These are phyloP conservation scores for Catostylus mosaicus DNA, from an alignment of 30 jellyfish, hydroid and myxozoan species.

Conservation along the genomic window DNA sequence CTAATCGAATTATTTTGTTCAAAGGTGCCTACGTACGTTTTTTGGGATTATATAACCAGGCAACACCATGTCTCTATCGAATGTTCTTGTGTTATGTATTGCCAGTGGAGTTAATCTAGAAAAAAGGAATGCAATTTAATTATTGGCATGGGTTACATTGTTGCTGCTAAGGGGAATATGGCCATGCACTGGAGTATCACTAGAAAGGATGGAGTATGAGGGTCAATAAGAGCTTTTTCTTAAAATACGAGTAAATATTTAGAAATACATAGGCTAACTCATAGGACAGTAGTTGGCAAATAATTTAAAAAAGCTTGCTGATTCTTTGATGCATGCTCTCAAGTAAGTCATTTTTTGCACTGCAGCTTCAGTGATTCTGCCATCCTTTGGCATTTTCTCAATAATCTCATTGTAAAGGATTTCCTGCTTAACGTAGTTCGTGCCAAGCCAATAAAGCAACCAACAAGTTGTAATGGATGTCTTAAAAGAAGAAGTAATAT, in stretches of 20 bases:
- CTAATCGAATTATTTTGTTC: neutral
- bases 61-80: slow-evolving; percentile 17
- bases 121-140: neutral
- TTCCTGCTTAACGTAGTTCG: slow-evolving; percentile 47
- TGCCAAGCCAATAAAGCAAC: slow-evolving; percentile 54
- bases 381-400: slow-evolving; percentile 15
- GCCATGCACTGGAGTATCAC: neutral
- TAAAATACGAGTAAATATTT: no score
- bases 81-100: neutral
- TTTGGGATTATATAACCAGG: slow-evolving; percentile 23
- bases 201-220: neutral
- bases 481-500: neutral
- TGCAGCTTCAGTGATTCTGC: slow-evolving; percentile 17
- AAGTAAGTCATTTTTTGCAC: slow-evolving; percentile 57
- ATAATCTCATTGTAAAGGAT: slow-evolving; percentile 27
- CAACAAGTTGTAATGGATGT: slow-evolving; percentile 35
- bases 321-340: slow-evolving; percentile 47
- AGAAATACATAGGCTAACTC: no score
- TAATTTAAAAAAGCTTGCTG: slow-evolving; percentile 17
- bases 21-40: slow-evolving; percentile 7
- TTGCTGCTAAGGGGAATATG: neutral
- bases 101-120: slow-evolving; percentile 26
- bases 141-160: neutral
- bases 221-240: neutral
- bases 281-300: neutral